Base-by-base conservation (phyloP, 1,140 invertebrate species). In the Tetragnatha versicolor region DNA sequence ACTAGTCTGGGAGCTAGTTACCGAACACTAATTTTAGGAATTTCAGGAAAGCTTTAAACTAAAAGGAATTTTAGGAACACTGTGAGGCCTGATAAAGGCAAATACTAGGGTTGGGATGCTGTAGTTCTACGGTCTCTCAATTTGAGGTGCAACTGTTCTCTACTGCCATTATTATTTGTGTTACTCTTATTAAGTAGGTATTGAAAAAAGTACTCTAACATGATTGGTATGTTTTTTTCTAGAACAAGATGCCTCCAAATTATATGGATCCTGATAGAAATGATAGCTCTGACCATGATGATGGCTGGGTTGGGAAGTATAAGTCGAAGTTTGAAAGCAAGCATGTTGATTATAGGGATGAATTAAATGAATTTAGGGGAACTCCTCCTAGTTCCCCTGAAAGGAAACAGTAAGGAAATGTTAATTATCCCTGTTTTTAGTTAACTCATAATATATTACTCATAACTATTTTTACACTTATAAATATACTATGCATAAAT, bases 311-410 rank as follows among this genome's bases (percentile, higher is more conserved):
- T 29, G 27, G 27, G 4, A 68, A 68, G n/a, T 29, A 60, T 37
- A 79, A 69, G 25, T 63, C 72, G 0, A 68, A 69, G 25, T 68
- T 37, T 45, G 42, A 37, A 9, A 27, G 42, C 2, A 68, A 35
- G 37, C 37, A 39, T 20, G n/a, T 69, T 17, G 76, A 79, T 31
- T 79, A 79, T 47, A 33, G 65, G 25, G 69, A 37, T 22, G 76
- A 79, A 47, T 53, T 79, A 33, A 65, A 20, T 25, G 76, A 49
- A 6, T 77, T 65, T 20, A 49, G 73, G 42, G 73, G 73, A 10
- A 77, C 60, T n/a, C 73, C 73, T 20, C 60, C 60, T 53, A 77
- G 73, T 31, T 77, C 73, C 1, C 73, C 73, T 39, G 73, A 77
- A 9, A 29, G 61, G 5, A 77, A 66, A 42, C 35, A 47, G 73